phyloP scores from a whole-genome alignment of 1,140 invertebrate genomes.

The Eriocheir sinensis region DNA sequence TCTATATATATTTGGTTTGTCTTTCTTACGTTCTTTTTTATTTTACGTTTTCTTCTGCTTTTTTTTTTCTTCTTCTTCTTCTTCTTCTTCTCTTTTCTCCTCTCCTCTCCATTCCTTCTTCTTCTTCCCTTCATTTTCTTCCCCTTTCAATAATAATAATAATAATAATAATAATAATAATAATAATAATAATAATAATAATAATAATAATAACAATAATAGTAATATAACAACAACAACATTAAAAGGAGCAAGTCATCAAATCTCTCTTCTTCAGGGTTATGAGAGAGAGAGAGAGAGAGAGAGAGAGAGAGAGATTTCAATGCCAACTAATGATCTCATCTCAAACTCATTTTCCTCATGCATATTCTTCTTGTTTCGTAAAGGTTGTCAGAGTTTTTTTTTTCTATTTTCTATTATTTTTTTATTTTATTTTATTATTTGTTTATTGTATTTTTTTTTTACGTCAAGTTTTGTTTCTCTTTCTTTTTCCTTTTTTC shows the following conservation, averaged over 20 bases:
- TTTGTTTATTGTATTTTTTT: background rate
- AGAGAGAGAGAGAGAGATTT: background rate
- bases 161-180: background rate
- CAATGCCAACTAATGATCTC: constrained; percentile 15
- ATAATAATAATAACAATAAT: background rate
- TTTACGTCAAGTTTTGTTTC: background rate
- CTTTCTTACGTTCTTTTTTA: no score
- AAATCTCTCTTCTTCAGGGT: background rate
- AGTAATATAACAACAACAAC: background rate
- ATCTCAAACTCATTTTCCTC: no score
- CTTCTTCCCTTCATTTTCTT: background rate
- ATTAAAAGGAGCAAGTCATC: background rate
- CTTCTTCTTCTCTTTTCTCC: no score
- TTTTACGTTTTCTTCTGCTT: no score
- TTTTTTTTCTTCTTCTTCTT: no score
- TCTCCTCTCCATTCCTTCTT: background rate
- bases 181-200: background rate
- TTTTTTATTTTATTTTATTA: no score
- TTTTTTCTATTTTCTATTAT: no score
- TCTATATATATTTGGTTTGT: no score
- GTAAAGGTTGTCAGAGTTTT: no score
- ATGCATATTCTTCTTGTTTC: no score
- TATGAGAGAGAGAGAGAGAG: constrained; percentile 13
- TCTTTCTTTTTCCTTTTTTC: background rate
- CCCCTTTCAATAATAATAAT: background rate